Base-by-base conservation (phyloP, 2,888 invertebrate species). In the Platycnemis pennipes region DNA sequence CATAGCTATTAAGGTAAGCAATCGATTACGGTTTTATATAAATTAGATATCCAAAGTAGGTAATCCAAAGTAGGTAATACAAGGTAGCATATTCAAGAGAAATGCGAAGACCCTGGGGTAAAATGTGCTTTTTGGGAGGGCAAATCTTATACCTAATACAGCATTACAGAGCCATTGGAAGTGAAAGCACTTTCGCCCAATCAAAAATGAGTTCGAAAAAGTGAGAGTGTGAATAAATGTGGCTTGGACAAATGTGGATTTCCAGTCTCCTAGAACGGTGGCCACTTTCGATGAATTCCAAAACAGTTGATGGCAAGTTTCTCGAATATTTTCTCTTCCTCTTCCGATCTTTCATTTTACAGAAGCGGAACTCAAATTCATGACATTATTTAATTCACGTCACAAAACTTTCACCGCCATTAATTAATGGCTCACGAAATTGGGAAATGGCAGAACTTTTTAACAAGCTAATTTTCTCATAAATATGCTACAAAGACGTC, bases 311-410 rank as follows among this genome's bases (percentile, higher is more conserved):
- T 46, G n/a, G 87, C 87, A 16, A 44, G 87, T 45, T n/a, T 87
- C n/a, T 46, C 87, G n/a, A 87, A 87, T 87, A 44, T 87, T 87
- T 87, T 87, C 87, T n/a, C 87, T 44, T 87, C 46, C 87, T 87
- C 87, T 46, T 46, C 46, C 87, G 45, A 87, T 46, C 45, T n/a
- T 26, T 87, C 45, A 87, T 46, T 46, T 46, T 46, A 87, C 44
- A 46, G 46, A 45, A 8, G 88, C 49, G 42, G 53, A 89, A 89
- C 53, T 53, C 49, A 53, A 16, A 42, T 53, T 11, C 53, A 53
- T 26, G 37, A n/a, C 88, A 37, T 89, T 53, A 22, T 26, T 42
- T 45, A 46, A 88, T 31, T 31, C 31, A 22, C 37, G 22, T 89
- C 88, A 49, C 8, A 45, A 49, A 89, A 53, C 88, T 53, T 89